Evolutionary conservation across 2,797 vertebrate species (phyloP), one percentile per base, ranked within the genome.

Genomic region (Myoxocephalus aenaeus): DNA sequence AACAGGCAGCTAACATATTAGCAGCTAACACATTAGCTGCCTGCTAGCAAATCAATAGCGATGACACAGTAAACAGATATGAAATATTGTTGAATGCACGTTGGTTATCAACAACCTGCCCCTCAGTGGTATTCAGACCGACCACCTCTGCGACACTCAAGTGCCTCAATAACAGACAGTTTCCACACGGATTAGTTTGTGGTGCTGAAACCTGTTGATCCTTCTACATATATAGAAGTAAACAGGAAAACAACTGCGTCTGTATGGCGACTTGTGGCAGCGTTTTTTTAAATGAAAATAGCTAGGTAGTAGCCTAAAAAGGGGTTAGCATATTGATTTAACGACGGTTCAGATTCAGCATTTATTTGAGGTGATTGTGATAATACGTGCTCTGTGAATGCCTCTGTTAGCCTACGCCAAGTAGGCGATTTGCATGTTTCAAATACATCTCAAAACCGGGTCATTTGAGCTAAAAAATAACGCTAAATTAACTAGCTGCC

Each of bases 151-250:
- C 81, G 77, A 82, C 77, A 51, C 22, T 32, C 29, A 7, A 5
- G 76, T 44, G 77, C 36, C 50, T 73, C 25, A 20, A 25, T 32
- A 56, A 20, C 68, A 70, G 3, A 29, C 50, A 14, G 36, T 46
- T 13, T 65, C 2, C 18, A 53, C 44, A 44, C 65, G 81, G 74
- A 86, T 86, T 70, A 86, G 57, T 71, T 64, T 1, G 22, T 32
- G 57, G 48, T 36, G 67, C 81, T 54, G 59, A 67, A 65, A 92
- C 86, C 90, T 90, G 88, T 91, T 92, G 89, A 85, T 77, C 2
- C 34, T 11, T 67, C n/a, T 10, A 2, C 50, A 18, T 27, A 17
- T 36, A 25, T 13, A 27, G n/a, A 18, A 53, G 22, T 11, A 53
- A 22, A 53, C n/a, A 4, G n/a, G 0, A 5, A 42, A 34, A 25